Evolutionary conservation across 2,888 invertebrate species (phyloP).

Genomic region (Pheosia tremula): DNA sequence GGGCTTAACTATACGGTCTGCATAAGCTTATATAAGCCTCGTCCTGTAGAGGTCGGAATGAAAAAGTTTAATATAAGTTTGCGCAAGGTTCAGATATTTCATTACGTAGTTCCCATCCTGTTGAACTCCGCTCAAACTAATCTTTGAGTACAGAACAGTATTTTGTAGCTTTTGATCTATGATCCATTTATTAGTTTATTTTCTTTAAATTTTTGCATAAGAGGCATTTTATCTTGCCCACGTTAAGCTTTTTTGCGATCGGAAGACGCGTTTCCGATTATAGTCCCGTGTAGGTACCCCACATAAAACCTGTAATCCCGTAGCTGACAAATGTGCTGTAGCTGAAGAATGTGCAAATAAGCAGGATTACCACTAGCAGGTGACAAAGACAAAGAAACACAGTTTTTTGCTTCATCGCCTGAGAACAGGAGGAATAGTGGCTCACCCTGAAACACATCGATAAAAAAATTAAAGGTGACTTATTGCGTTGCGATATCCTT

Average conservation of each 20-base stretch:
- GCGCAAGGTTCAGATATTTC: conserved; percentile 8
- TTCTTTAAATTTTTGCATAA: no score
- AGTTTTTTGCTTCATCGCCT: conserved; percentile 45
- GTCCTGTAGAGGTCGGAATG: conserved; percentile 1
- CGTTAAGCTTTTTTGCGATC: no score
- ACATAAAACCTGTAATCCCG: conserved; percentile 19
- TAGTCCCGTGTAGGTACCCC: not conserved
- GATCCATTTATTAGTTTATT: not conserved
- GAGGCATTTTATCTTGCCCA: no score
- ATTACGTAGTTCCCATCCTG: conserved; percentile 5
- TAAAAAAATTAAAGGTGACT: conserved; percentile 62
- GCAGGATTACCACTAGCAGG: conserved; percentile 44
- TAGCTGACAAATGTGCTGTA: no score
- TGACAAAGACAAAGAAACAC: conserved; percentile 45
- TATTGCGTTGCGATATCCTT: conserved; percentile 46
- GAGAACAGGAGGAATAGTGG: conserved; percentile 50
- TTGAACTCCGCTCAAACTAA: no score
- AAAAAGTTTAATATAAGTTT: conserved; percentile 15
- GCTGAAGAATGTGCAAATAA: conserved; percentile 40
- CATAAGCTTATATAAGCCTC: not conserved
- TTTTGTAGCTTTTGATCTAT: not conserved
- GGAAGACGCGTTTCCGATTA: not conserved
- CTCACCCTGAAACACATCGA: conserved; percentile 59
- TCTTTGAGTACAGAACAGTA: no score
- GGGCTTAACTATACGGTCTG: not conserved